These are phyloP conservation scores for Phylloscopus whistleri DNA, from an alignment of 2,113 vertebrate species.

Conservation along the genomic window DNA sequence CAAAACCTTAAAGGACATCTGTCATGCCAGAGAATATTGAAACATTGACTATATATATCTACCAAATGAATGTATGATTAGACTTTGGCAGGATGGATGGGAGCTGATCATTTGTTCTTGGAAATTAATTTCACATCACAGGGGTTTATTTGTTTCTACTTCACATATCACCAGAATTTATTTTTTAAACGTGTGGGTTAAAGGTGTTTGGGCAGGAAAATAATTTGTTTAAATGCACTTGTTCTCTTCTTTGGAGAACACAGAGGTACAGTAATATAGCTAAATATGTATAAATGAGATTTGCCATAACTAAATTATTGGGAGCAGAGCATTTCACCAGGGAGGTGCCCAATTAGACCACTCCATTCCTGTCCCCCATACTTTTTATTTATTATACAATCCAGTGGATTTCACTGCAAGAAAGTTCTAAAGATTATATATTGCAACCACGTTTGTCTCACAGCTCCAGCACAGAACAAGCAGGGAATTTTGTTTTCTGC, in stretches of 20 bases:
- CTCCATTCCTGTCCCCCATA: not conserved
- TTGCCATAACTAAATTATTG: not conserved
- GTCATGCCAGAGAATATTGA: not conserved
- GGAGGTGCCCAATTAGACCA: not conserved
- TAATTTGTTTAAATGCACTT: not conserved
- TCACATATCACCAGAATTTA: not conserved
- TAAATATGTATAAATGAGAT: not conserved
- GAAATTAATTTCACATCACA: not conserved
- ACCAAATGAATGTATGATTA: not conserved
- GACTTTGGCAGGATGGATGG: not conserved
- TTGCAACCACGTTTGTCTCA: not conserved
- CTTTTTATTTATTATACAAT: not conserved
- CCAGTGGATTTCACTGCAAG: not conserved
- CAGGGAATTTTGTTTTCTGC: not conserved
- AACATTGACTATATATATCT: not conserved
- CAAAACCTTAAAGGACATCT: slow-evolving; percentile 64
- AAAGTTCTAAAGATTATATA: not conserved
- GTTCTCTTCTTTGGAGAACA: not conserved
- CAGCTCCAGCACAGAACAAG: not conserved
- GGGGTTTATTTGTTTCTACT: not conserved
- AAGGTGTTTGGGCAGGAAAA: not conserved
- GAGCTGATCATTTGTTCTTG: not conserved
- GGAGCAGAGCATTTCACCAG: not conserved
- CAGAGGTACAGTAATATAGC: not conserved
- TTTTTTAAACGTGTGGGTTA: not conserved